Evolutionary conservation across 2,888 invertebrate genomes (phyloP).

Genomic region (Drosophila prostipennis): DNA sequence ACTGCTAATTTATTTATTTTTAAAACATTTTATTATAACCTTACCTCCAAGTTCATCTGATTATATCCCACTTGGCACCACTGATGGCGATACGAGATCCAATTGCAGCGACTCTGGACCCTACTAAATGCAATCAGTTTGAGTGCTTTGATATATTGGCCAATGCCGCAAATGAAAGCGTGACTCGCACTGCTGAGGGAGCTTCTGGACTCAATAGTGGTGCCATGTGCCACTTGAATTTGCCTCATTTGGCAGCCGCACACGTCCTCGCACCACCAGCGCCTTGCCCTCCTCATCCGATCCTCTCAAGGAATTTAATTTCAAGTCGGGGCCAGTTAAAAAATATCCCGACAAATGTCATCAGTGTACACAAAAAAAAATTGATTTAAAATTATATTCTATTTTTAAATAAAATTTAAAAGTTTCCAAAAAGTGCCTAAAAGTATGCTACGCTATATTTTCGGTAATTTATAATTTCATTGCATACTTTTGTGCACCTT

Average conservation of each 20-base stretch:
- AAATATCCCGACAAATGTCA: conserved; percentile 69
- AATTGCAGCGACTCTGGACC: conserved; percentile 24
- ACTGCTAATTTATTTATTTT: too few relatives aligned
- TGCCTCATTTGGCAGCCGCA: conserved; percentile 69
- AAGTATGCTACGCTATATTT: neutral
- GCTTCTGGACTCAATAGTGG: too few relatives aligned
- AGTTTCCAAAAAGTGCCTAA: neutral
- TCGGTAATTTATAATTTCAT: too few relatives aligned
- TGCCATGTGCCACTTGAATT: conserved; percentile 49
- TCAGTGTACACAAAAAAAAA: conserved; percentile 22
- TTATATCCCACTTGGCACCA: neutral
- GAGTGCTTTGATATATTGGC: conserved; percentile 66
- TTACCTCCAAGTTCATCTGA: too few relatives aligned
- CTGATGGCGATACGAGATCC: conserved; percentile 1
- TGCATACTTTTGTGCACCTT: neutral
- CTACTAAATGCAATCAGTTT: conserved; percentile 68
- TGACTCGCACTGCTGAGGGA: conserved; percentile 30
- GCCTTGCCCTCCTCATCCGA: neutral
- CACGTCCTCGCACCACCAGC: conserved; percentile 45
- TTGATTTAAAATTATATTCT: too few relatives aligned
- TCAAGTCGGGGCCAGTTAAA: conserved; percentile 69
- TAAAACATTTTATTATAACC: too few relatives aligned
- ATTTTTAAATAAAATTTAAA: too few relatives aligned
- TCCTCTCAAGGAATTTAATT: conserved; percentile 51
- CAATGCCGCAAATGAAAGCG: conserved; percentile 43